Percentiles rank a stretch among this genome's conserved stretches.
phyloP scores from a whole-genome alignment of 1,140 invertebrate genomes.

The Neuroterus valhalla region DNA sequence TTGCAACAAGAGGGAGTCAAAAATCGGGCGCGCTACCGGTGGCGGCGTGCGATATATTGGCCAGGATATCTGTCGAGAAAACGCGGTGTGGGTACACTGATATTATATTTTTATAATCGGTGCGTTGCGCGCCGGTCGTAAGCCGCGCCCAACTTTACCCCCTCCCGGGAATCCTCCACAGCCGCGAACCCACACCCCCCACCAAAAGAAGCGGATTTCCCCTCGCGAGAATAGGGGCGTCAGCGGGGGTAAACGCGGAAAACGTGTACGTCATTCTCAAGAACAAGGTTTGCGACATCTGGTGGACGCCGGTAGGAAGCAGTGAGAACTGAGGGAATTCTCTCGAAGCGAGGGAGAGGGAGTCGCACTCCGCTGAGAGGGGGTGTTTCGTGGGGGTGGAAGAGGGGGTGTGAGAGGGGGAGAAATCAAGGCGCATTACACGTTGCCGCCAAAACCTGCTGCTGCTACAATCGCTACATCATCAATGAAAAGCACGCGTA shows the following conservation, averaged over 20 bases:
- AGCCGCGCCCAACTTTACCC: constrained; percentile 68
- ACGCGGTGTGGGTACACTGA: constrained; percentile 60
- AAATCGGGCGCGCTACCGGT: constrained; percentile 37
- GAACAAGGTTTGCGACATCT: constrained; percentile 56
- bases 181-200: constrained; percentile 39
- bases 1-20: constrained; percentile 7
- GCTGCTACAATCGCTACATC: constrained; percentile 28
- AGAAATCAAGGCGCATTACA: neutral
- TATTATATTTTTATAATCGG: constrained; percentile 69
- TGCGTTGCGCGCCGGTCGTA: constrained; percentile 54
- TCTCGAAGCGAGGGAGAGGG: constrained; percentile 13
- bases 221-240: constrained; percentile 26
- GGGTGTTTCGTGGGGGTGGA: constrained; percentile 19
- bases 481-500: constrained; percentile 32
- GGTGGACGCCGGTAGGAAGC: constrained; percentile 61
- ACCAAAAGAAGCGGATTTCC: constrained; percentile 1
- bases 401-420: neutral
- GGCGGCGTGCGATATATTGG: constrained; percentile 48
- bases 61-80: constrained; percentile 60
- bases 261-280: constrained; percentile 29
- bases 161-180: constrained; percentile 37
- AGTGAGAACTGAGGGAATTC: constrained; percentile 25
- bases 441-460: constrained; percentile 32
- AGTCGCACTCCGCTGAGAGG: neutral
- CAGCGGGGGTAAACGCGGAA: constrained; percentile 30